Conservation (phyloP, 2,797 vertebrate species). For the Microctenopoma lineatum region DNA sequence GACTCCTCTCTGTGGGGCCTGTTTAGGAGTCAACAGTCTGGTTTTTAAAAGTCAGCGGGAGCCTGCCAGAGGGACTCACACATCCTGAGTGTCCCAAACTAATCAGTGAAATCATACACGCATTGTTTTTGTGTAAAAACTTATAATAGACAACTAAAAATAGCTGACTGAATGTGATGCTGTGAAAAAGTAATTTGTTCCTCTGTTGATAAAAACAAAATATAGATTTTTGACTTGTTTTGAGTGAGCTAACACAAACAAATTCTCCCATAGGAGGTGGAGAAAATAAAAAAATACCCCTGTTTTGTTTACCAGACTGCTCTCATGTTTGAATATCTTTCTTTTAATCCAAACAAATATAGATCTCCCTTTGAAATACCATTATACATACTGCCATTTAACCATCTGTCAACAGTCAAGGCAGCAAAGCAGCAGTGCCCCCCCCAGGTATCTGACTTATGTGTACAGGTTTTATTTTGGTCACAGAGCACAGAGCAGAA, state of each 20-base stretch:
- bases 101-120: slow-evolving; percentile 4
- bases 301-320: slow-evolving; percentile 21
- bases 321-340: slow-evolving; percentile 1
- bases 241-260: slow-evolving; percentile 16
- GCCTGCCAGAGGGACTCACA: slow-evolving; percentile 5
- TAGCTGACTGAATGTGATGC: slow-evolving; percentile 1
- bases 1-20: not conserved
- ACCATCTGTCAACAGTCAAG: slow-evolving; percentile 32
- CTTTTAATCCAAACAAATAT: not conserved
- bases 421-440: slow-evolving; percentile 10
- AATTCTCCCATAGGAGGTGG: slow-evolving; percentile 23
- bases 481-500: slow-evolving; percentile 1
- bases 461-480: slow-evolving; percentile 12
- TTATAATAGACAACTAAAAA: slow-evolving; percentile 1
- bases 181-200: slow-evolving; percentile 40
- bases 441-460: slow-evolving; percentile 1
- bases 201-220: slow-evolving; percentile 27
- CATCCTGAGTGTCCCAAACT: slow-evolving; percentile 9
- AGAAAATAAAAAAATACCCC: slow-evolving; percentile 5
- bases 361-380: slow-evolving; percentile 15
- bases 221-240: slow-evolving; percentile 39
- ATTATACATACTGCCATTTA: slow-evolving; percentile 12
- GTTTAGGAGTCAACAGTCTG: slow-evolving; percentile 12
- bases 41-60: slow-evolving; percentile 2
- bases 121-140: not conserved